Base-by-base conservation (phyloP, 2,113 vertebrate genomes). In the Nesogale talazaci region DNA sequence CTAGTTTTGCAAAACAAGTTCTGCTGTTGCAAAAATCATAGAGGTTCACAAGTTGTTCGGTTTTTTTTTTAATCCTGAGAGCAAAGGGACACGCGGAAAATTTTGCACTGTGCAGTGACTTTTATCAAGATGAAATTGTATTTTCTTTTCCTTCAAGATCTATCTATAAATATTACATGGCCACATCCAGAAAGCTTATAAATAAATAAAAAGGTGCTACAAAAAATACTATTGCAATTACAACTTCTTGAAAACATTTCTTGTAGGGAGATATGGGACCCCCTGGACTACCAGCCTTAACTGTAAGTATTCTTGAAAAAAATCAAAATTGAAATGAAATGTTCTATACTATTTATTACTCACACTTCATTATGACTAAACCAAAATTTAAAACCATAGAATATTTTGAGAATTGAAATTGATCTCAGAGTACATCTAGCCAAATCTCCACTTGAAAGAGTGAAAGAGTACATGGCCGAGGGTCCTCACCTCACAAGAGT, bases 221-320 rank as follows among this genome's bases (percentile, higher is more conserved):
- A 91, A 83, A 10, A 85, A 5, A 11, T 72, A n/a, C 0, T 87
- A 3, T 1, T 95, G 63, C 29, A 65, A 65, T 25, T 65, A 25
- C 17, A 88, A 79, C 65, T 96, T 96, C 83, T 77, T 93, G 34
- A 86, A 67, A 72, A 52, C 14, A 52, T 88, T 5, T 96, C 90
- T 94, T 97, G 95, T 91, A 98, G 98, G 98, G 98, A 94, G 98
- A 98, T 65, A 86, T 57, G 57, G 98, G 98, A 93, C 98, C 97
- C 82, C 98, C 98, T 16, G 98, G 98, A 94, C 98, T 97, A 74
- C 70, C 98, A 96, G 92, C 96, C 65, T 67, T 67, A 67, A 97
- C 86, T 12, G 98, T 98, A 97, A 98, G 98, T 98, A 96, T 27
- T 57, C 52, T 2, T 4, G 31, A 95, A 36, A 72, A 72, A 70